Conservation (phyloP, 1,140 invertebrate species). For the Uloborus diversus region DNA sequence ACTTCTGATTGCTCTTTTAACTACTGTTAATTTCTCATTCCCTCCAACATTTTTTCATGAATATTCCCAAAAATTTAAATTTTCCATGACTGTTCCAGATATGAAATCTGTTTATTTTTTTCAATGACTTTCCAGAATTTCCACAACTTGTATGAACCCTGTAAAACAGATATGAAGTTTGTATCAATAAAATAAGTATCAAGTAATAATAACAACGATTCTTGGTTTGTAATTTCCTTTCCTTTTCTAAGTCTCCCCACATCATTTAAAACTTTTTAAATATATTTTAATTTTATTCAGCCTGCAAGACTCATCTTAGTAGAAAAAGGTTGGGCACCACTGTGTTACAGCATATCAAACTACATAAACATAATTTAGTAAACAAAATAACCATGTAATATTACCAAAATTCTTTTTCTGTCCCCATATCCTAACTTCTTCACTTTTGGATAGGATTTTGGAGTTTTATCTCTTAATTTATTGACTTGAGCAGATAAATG, state of each 20-base stretch:
- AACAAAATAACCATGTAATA: slow-evolving; percentile 57
- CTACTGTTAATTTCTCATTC: too few species aligned
- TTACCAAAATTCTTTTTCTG: slow-evolving; percentile 87
- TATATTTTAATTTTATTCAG: neutral
- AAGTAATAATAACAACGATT: too few species aligned
- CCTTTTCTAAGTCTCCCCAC: neutral
- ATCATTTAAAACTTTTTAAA: neutral
- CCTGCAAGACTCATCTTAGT: neutral
- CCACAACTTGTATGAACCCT: too few species aligned
- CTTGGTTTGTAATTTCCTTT: too few species aligned
- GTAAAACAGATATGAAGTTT: too few species aligned
- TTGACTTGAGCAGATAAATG: slow-evolving; percentile 50
- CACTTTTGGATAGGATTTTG: slow-evolving; percentile 88
- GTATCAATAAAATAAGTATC: too few species aligned
- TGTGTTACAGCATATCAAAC: neutral
- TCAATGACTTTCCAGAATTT: too few species aligned
- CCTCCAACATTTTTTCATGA: too few species aligned
- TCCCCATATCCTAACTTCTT: slow-evolving; percentile 90
- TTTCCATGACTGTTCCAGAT: too few species aligned
- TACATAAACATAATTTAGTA: neutral
- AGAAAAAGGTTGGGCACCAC: neutral
- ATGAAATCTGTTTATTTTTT: too few species aligned
- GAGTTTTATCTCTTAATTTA: slow-evolving; percentile 61
- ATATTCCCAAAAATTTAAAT: too few species aligned
- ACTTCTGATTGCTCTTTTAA: too few species aligned